phyloP scores from a whole-genome alignment of 2,113 vertebrate genomes.

The Melanocharis versteri region DNA sequence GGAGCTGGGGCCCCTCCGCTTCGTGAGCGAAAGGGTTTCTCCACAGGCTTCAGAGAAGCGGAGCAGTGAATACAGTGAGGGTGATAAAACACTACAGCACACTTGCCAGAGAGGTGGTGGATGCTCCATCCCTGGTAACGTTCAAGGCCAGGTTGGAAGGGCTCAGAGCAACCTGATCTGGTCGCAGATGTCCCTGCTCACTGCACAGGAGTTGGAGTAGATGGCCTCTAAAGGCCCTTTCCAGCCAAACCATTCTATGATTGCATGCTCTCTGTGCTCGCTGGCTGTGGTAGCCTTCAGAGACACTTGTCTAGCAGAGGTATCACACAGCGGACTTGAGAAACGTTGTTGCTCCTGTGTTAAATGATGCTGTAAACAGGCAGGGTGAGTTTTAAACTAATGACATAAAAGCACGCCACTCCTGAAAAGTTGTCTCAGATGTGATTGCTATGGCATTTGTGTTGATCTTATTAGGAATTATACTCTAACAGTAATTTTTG shows the following conservation, averaged over 20 bases:
- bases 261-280: neutral
- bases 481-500: neutral
- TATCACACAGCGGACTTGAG: neutral
- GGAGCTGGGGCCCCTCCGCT: neutral
- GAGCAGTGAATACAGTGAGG: neutral
- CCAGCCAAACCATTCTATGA: neutral
- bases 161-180: neutral
- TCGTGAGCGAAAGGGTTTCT: neutral
- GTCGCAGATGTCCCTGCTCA: neutral
- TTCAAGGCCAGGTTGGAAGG: neutral
- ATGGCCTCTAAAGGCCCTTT: neutral
- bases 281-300: neutral
- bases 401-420: neutral
- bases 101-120: neutral
- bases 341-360: too few species aligned
- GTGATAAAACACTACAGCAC: neutral
- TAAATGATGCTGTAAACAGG: neutral
- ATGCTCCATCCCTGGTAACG: too few species aligned
- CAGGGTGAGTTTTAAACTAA: neutral
- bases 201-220: too few species aligned
- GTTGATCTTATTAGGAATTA: neutral
- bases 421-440: neutral
- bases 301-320: neutral
- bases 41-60: rapidly evolving
- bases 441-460: neutral